These are phyloP conservation scores for Rhinopomastus cyanomelas DNA, from an alignment of 2,113 vertebrate species.

Conservation along the genomic window DNA sequence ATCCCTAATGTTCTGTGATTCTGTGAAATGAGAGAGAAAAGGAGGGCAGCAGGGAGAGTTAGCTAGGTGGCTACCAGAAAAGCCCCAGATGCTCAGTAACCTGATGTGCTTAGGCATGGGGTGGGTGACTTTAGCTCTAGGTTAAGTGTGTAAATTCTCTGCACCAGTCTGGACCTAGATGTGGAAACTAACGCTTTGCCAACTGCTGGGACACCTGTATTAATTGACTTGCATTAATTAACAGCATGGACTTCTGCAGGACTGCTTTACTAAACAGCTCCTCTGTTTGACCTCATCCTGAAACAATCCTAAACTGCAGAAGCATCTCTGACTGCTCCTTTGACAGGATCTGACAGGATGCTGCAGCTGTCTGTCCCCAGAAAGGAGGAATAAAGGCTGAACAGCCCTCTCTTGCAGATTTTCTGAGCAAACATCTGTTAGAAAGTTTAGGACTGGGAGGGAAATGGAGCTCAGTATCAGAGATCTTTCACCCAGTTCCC, in stretches of 20 bases:
- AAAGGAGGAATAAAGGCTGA: no score
- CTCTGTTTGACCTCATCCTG: no score
- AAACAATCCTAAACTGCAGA: no score
- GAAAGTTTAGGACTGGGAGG: not conserved
- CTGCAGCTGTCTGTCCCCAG: no score
- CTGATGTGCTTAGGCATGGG: fast-evolving
- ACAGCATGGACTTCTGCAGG: not conserved
- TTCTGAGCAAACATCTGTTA: not conserved
- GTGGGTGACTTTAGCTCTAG: not conserved
- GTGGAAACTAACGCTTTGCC: not conserved
- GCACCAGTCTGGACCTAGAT: not conserved
- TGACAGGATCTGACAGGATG: no score
- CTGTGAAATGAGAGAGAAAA: no score
- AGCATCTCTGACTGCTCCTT: no score
- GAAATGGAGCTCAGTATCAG: not conserved
- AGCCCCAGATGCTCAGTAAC: not conserved
- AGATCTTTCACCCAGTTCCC: not conserved
- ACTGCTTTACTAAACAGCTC: no score
- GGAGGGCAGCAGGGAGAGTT: not conserved
- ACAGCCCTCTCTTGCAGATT: not conserved
- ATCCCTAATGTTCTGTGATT: no score
- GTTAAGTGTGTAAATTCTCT: not conserved
- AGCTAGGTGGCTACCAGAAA: no score
- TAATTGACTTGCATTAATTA: not conserved
- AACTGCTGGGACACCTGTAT: not conserved